Conservation (phyloP, 2,113 vertebrate species). For the Clarias batrachus region DNA sequence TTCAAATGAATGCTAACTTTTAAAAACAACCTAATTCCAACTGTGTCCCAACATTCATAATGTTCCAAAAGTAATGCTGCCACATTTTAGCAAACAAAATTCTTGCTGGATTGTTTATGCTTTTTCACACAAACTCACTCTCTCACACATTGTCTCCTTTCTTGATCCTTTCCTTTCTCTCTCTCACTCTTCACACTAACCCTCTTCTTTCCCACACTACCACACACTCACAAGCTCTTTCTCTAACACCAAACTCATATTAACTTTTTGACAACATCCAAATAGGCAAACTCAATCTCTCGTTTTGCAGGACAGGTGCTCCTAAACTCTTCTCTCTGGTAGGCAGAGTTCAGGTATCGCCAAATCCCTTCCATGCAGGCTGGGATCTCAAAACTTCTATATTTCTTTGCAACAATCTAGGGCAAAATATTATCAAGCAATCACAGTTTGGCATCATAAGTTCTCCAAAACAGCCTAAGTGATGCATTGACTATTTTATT, state of each 20-base stretch:
- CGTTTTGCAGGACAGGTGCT: slow-evolving; percentile 89
- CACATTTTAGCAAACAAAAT: too few species aligned
- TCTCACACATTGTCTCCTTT: background rate
- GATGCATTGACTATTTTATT: background rate
- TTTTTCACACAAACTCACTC: background rate
- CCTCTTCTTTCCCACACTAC: background rate
- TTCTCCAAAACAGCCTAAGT: background rate
- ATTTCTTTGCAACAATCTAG: slow-evolving; percentile 91
- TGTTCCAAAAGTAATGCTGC: too few species aligned
- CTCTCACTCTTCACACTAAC: background rate
- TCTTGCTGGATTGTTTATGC: too few species aligned
- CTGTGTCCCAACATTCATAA: too few species aligned
- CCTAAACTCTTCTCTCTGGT: slow-evolving; percentile 88
- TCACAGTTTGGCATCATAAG: background rate
- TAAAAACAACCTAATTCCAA: too few species aligned
- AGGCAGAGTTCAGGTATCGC: slow-evolving; percentile 86
- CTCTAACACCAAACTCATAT: slow-evolving; percentile 65
- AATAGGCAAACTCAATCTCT: slow-evolving; percentile 87
- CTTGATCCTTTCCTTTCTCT: background rate
- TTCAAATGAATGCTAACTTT: too few species aligned
- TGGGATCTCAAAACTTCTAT: slow-evolving; percentile 90
- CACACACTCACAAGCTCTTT: background rate
- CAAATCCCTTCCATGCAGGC: slow-evolving; percentile 87
- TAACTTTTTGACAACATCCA: slow-evolving; percentile 86
- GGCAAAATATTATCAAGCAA: slow-evolving; percentile 25